Base-by-base conservation (phyloP, 2,113 vertebrate species). In the Emydura subglobosa region DNA sequence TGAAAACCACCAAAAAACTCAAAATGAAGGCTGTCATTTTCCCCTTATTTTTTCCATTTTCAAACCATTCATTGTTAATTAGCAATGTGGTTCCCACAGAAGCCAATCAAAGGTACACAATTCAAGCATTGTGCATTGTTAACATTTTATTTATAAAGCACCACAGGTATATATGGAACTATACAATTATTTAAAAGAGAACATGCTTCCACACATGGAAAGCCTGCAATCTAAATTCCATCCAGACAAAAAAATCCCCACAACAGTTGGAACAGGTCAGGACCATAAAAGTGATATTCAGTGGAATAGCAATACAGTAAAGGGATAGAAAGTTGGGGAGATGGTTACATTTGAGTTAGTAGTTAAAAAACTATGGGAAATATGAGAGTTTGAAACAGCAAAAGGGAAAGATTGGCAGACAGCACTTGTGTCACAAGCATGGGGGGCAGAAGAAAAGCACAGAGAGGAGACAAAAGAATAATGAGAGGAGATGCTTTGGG, bases 11-110 rank as follows among this genome's bases (percentile, higher is more conserved):
- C 59, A 61, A 61, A 61, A 61, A 31, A 5, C 59, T 31, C 59
- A 61, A 61, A 61, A 29, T 3, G 2, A 27, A 31, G 13, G 12
- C 29, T 31, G 27, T 6, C 11, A 61, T 61, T 61, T 29, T 31
- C 29, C 27, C 59, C 59, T 31, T 31, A 61, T 61, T 61, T 61
- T 61, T 72, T 72, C n/a, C 9, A 39, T 39, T 10, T 72, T 72
- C 65, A 72, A 72, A 72, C 65, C 9, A 94, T 53, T 39, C 81
- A 80, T 78, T 93, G 90, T 92, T 94, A 95, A 95, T 96, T 97
- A 97, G 91, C 88, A 87, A 89, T 6, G 89, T 55, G 83, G 74
- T 49, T 94, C 91, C 94, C 91, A 94, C 86, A 94, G 94, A 94
- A 91, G 65, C 44, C 81, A 21, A 61, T 61, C 12, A 34, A 19